These are phyloP conservation scores for Phalacrocorax carbo DNA, from an alignment of 2,113 vertebrate species.

Conservation along the genomic window DNA sequence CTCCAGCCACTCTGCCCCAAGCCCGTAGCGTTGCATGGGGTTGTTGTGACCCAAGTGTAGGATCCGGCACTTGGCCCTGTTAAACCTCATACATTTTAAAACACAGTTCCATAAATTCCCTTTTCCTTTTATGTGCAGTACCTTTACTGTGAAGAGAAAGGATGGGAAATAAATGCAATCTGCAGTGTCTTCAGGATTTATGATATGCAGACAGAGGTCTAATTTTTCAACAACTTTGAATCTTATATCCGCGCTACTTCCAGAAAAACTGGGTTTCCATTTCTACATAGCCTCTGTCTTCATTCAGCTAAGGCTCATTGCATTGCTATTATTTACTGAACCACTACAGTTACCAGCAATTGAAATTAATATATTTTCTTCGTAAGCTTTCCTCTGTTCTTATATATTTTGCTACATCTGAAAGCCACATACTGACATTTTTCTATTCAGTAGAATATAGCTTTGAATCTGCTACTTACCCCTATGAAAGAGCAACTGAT, in stretches of 20 bases:
- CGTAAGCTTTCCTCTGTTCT: background rate
- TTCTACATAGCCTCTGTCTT: background rate
- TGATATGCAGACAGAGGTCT: background rate
- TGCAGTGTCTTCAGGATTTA: background rate
- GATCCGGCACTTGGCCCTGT: too few species aligned
- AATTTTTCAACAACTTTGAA: background rate
- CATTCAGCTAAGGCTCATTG: background rate
- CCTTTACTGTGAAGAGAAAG: background rate
- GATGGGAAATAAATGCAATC: background rate
- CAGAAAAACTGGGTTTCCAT: background rate
- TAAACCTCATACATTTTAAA: background rate
- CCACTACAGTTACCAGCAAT: background rate
- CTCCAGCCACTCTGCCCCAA: too few species aligned
- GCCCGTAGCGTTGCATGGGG: too few species aligned
- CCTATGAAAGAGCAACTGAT: background rate
- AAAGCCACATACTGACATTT: background rate
- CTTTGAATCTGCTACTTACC: background rate
- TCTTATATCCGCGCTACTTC: background rate
- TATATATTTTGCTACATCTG: background rate
- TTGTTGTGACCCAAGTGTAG: too few species aligned
- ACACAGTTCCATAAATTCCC: background rate
- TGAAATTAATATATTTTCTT: background rate
- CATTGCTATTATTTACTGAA: background rate
- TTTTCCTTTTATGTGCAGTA: background rate
- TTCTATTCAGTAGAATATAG: background rate